A percentile compares a stretch with the other conserved stretches of the same genome.
Evolutionary conservation across 1,140 invertebrate genomes (phyloP).

Genomic region (Drosophila miranda): DNA sequence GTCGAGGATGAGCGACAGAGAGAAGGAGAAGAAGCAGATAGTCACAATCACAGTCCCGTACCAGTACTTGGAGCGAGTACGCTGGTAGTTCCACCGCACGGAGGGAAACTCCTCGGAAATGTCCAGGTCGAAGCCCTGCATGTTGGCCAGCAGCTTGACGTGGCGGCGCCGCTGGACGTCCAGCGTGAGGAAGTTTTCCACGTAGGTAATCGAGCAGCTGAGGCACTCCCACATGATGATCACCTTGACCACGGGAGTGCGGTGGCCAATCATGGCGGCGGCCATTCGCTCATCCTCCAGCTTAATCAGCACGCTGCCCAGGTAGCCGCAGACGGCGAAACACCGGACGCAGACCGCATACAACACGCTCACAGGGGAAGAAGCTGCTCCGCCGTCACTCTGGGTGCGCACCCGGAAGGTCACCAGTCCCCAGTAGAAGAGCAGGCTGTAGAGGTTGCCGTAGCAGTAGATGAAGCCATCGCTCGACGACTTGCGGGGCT

Average conservation of each 20-base stretch:
- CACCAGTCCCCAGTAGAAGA: slow-evolving; percentile 50
- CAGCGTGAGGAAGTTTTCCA: slow-evolving; percentile 39
- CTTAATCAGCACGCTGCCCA: slow-evolving; percentile 40
- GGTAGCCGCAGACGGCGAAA: slow-evolving; percentile 31
- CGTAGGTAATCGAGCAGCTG: slow-evolving; percentile 49
- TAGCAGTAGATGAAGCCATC: slow-evolving; percentile 57
- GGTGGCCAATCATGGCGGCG: slow-evolving; percentile 50
- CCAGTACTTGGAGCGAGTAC: slow-evolving; percentile 54
- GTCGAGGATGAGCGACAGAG: slow-evolving; percentile 52
- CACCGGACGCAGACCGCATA: slow-evolving; percentile 37
- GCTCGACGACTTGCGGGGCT: background rate
- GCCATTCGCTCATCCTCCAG: slow-evolving; percentile 33
- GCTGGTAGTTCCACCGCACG: slow-evolving; percentile 64
- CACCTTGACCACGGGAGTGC: slow-evolving; percentile 54
- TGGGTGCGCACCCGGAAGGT: slow-evolving; percentile 41
- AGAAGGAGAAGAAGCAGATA: slow-evolving; percentile 36
- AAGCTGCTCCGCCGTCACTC: slow-evolving; percentile 21
- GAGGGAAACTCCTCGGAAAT: slow-evolving; percentile 45
- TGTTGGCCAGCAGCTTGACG: slow-evolving; percentile 25
- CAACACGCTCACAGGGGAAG: slow-evolving; percentile 11
- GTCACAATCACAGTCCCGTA: slow-evolving; percentile 34
- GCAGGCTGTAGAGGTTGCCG: slow-evolving; percentile 40
- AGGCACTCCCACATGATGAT: slow-evolving; percentile 61
- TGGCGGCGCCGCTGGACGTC: slow-evolving; percentile 39
- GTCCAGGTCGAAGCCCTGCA: slow-evolving; percentile 53